Base-by-base conservation (phyloP, 2,797 vertebrate genomes). In the Amblyraja radiata region DNA sequence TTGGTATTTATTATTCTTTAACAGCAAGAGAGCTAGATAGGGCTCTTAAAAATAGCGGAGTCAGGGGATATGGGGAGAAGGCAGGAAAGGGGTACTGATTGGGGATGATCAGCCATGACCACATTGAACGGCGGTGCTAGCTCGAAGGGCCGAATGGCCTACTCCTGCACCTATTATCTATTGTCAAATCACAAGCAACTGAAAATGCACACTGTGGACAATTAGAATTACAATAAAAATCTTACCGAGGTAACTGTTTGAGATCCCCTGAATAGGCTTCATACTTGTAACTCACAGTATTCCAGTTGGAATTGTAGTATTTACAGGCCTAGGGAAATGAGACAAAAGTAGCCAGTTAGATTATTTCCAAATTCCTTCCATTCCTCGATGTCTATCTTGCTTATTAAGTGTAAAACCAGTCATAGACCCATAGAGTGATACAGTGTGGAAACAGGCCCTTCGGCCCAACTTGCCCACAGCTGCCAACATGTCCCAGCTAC, bases 221-320 rank as follows among this genome's bases (percentile, higher is more conserved):
- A 54, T 54, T 54, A 54, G 46, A 54, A 54, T 54, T 54, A 54
- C 46, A 54, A 54, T 54, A 61, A 65, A 90, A 39, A 21, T 93
- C 94, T 97, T 98, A 99, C 99, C 98, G 97, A 93, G 98, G 98
- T 94, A 99, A 96, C 93, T 97, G 97, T 94, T 98, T 97, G 94
- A 98, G 97, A 94, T 99, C 98, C 95, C 98, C 98, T 93, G 98
- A 97, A 93, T 98, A 99, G 92, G 97, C 97, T 91, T 99, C 98
- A 88, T 98, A 98, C 95, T 97, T 98, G 96, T 98, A 99, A 95
- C 98, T 97, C 93, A 99, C 98, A 94, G 98, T 96, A 46, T 99
- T 97, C 95, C 97, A 97, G 93, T 98, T 97, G 93, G 98, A 99
- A 96, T 96, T 98, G 96, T 98, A 99, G 97, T 98, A 99, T 95